phyloP scores from a whole-genome alignment of 2,888 invertebrate genomes.

The Mythimna lalbum region DNA sequence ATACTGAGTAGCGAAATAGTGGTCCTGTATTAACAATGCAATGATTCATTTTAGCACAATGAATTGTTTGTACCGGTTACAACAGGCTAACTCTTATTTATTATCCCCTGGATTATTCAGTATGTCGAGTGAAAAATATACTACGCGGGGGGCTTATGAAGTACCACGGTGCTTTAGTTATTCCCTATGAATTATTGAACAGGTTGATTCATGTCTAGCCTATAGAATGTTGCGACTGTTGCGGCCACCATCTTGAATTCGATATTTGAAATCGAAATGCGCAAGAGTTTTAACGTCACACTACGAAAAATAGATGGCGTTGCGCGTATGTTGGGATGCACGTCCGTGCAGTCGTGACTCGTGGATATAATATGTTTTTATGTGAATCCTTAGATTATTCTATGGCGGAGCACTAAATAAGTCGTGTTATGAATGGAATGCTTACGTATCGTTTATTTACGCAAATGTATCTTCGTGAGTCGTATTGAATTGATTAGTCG shows the following conservation, averaged over 20 bases:
- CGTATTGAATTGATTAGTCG: slow-evolving; percentile 71
- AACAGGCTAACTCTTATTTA: slow-evolving; percentile 75
- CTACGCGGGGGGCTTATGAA: slow-evolving; percentile 84
- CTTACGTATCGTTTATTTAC: slow-evolving; percentile 76
- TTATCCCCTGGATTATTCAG: slow-evolving; percentile 74
- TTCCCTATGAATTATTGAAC: slow-evolving; percentile 87
- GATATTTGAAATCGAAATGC: slow-evolving; percentile 70
- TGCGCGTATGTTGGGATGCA: slow-evolving; percentile 45
- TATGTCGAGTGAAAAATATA: slow-evolving; percentile 84
- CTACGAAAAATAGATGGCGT: slow-evolving; percentile 63
- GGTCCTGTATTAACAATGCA: slow-evolving; percentile 64
- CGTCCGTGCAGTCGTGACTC: slow-evolving; percentile 56
- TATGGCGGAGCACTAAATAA: slow-evolving; percentile 68
- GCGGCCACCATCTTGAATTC: slow-evolving; percentile 73
- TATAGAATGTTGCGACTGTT: slow-evolving; percentile 70
- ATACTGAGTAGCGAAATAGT: slow-evolving; percentile 65
- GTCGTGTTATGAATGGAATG: slow-evolving; percentile 74
- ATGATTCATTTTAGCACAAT: slow-evolving; percentile 76
- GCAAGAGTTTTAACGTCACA: slow-evolving; percentile 64
- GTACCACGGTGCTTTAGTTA: slow-evolving; percentile 79
- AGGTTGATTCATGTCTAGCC: slow-evolving; percentile 83
- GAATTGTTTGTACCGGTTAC: slow-evolving; percentile 73
- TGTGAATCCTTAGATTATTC: slow-evolving; percentile 65
- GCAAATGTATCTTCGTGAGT: slow-evolving; percentile 73
- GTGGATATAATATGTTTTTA: slow-evolving; percentile 59